Base-by-base conservation (phyloP, 2,113 vertebrate genomes). In the Pao palembangensis region DNA sequence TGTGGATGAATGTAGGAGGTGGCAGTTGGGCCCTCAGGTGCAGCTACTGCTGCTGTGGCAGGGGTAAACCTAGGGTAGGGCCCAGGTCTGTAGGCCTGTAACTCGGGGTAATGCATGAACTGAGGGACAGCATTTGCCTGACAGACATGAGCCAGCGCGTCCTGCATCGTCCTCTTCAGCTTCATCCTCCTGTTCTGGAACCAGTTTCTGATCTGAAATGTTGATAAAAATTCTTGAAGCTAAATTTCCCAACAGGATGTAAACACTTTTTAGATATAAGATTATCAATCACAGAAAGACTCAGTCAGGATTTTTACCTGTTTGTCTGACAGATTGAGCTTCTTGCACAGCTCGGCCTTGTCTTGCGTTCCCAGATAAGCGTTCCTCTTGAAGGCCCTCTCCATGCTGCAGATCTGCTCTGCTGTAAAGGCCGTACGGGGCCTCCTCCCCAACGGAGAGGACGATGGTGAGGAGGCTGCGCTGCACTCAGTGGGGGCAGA, bases 181-280 rank as follows among this genome's bases (percentile, higher is more conserved):
- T 95, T 95, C 94, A 94, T 94, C 1, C 91, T 84, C 2, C 92
- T 76, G 80, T 95, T 95, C 85, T 96, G 93, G 76, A 97, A 95
- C 94, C 94, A 95, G 43, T 93, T 95, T 78, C 93, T 93, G 76
- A 95, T 93, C 95, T 97, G 55, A 50, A 50, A 20, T 6, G 48
- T 50, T 50, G 5, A 20, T 19, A 19, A 18, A 19, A 50, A 47
- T 47, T 7, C 15, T n/a, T 17, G 15, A n/a, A 16, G n/a, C 15
- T 6, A 16, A 16, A 47, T 16, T 47, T n/a, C 44, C n/a, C 6
- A 38, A 38, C 34, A 12, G 8, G 34, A 38, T 3, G 34, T 38
- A 12, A 12, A 38, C 10, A 38, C 34, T 38, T 38, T 38, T 10
- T 8, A 12, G 11, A 8, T 12, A 38, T 11, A 11, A 38, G 10